Percentiles rank a stretch among this genome's conserved stretches.
Conservation (phyloP, 2,888 invertebrate species). For the Pelosia muscerda region DNA sequence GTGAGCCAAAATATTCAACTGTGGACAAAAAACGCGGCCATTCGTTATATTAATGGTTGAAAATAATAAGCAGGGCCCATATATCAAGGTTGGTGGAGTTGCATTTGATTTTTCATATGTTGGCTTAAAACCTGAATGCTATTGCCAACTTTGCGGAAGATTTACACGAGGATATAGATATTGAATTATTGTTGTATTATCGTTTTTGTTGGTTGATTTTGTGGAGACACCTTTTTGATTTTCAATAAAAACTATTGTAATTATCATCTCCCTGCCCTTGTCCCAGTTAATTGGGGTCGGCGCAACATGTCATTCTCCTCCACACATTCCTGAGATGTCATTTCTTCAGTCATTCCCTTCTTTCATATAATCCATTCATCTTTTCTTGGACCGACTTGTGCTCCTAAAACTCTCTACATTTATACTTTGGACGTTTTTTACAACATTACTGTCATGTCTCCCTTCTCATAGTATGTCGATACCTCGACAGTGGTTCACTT, state of each 20-base stretch:
- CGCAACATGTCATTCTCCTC: too few species aligned
- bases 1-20: conserved; percentile 73
- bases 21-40: conserved; percentile 64
- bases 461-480: too few species aligned
- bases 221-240: background rate
- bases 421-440: too few species aligned
- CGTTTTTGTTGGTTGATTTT: conserved; percentile 32
- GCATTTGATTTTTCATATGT: conserved; percentile 82
- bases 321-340: too few species aligned
- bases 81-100: conserved; percentile 69
- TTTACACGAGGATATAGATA: conserved; percentile 61
- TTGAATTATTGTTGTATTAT: conserved; percentile 60
- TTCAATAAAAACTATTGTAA: background rate
- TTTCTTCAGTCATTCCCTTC: too few species aligned
- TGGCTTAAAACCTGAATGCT: conserved; percentile 66
- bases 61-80: conserved; percentile 79
- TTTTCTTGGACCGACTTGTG: too few species aligned
- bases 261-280: too few species aligned
- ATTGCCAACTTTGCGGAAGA: conserved; percentile 71
- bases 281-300: too few species aligned
- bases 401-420: too few species aligned
- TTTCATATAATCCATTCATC: too few species aligned
- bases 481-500: too few species aligned
- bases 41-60: conserved; percentile 82
- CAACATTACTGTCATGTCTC: too few species aligned